Evolutionary conservation across 1,140 invertebrate species (phyloP).

Genomic region (Cyphomyrmex costatus): DNA sequence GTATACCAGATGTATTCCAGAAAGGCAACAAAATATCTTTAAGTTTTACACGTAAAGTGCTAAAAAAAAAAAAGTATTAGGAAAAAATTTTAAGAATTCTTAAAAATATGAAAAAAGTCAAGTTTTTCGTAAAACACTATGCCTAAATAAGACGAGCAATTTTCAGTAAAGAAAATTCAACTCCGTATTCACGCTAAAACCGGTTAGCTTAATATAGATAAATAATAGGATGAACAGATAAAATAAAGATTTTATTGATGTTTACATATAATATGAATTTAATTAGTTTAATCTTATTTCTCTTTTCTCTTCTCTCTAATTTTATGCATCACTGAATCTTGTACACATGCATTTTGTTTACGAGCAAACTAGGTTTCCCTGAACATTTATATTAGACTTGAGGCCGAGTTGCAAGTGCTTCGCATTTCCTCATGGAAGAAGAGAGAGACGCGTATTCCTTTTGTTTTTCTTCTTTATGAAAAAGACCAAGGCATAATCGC

Average conservation of each 20-base stretch:
- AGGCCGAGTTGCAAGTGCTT: neutral
- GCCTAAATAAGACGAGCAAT: neutral
- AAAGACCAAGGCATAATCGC: neutral
- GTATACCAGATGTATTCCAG: conserved; percentile 2
- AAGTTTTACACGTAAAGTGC: neutral
- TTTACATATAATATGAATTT: no score
- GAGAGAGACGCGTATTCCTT: neutral
- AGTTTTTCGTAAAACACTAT: neutral
- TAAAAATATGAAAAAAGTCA: neutral
- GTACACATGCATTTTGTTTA: neutral
- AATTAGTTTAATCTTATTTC: conserved; percentile 31
- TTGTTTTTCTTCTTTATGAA: neutral
- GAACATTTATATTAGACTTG: conserved; percentile 2
- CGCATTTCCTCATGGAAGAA: neutral
- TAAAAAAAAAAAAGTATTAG: no score
- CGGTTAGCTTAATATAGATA: neutral
- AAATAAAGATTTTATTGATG: neutral
- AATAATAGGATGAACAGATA: neutral
- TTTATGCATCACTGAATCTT: neutral
- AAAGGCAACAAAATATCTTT: neutral
- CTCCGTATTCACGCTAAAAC: neutral
- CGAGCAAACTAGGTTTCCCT: neutral
- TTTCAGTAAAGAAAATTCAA: neutral
- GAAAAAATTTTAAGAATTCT: neutral
- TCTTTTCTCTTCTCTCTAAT: neutral